Conservation (phyloP, 2,797 vertebrate species). For the Neoniphon sammara region DNA sequence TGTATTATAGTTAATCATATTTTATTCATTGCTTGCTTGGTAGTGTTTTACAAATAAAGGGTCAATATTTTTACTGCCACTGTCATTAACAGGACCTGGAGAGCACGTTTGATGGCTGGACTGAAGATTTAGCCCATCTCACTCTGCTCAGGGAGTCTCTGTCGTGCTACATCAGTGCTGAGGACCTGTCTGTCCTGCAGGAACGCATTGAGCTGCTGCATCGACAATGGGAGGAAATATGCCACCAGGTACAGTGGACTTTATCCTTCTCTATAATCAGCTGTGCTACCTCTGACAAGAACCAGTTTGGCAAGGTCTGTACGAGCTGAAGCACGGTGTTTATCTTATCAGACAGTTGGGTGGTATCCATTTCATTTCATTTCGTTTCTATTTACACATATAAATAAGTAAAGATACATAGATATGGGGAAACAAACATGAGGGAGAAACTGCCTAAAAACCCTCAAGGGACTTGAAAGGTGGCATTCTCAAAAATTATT, state of each 20-base stretch:
- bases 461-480: too few relatives aligned
- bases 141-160: slow-evolving; percentile 87
- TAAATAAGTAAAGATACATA: too few relatives aligned
- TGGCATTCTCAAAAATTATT: too few relatives aligned
- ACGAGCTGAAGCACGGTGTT: too few relatives aligned
- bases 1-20: too few relatives aligned
- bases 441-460: too few relatives aligned
- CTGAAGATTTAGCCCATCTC: slow-evolving; percentile 89
- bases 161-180: slow-evolving; percentile 85
- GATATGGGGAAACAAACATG: too few relatives aligned
- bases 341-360: background rate
- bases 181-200: slow-evolving; percentile 91
- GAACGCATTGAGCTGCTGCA: slow-evolving; percentile 94
- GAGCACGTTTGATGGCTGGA: slow-evolving; percentile 91
- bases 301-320: too few relatives aligned
- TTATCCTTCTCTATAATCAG: too few relatives aligned
- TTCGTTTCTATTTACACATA: too few relatives aligned
- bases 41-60: background rate
- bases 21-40: background rate
- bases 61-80: background rate
- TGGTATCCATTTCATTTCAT: background rate
- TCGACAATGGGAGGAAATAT: slow-evolving; percentile 96
- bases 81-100: slow-evolving; percentile 88
- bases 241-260: slow-evolving; percentile 88
- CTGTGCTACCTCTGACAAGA: too few relatives aligned